phyloP scores from a whole-genome alignment of 2,113 vertebrate species.

The Apus apus region DNA sequence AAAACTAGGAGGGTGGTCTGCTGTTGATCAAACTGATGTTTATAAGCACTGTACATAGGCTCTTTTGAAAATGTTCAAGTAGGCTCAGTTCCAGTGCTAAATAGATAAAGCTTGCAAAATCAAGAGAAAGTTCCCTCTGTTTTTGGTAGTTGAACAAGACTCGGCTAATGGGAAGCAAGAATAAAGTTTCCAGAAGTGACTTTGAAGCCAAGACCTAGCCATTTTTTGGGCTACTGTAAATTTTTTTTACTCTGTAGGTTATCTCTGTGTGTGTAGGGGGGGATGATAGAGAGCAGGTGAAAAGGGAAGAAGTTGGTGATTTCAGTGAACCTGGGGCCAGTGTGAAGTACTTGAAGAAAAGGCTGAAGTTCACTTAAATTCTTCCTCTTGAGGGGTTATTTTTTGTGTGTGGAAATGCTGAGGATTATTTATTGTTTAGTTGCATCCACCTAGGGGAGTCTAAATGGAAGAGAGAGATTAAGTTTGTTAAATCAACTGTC shows the following conservation, averaged over 20 bases:
- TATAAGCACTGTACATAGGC: neutral
- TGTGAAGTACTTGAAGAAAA: neutral
- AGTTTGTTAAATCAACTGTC: neutral
- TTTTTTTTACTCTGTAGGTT: neutral
- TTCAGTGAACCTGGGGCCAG: neutral
- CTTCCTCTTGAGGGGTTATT: neutral
- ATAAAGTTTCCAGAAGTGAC: neutral
- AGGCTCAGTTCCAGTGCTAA: neutral
- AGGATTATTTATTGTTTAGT: neutral
- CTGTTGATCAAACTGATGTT: neutral
- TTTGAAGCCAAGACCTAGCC: neutral
- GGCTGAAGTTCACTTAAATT: neutral
- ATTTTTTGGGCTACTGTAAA: neutral
- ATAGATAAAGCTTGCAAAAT: neutral
- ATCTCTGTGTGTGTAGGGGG: rapidly evolving
- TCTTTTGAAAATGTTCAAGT: neutral
- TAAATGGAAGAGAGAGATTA: neutral
- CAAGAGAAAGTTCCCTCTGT: neutral
- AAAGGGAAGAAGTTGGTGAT: neutral
- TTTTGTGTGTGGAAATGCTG: neutral
- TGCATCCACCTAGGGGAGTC: neutral
- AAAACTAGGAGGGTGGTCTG: neutral
- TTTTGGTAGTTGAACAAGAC: neutral
- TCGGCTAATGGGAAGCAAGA: neutral
- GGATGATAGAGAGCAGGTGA: neutral